phyloP scores from a whole-genome alignment of 2,113 vertebrate species.

The Oophaga pumilio region DNA sequence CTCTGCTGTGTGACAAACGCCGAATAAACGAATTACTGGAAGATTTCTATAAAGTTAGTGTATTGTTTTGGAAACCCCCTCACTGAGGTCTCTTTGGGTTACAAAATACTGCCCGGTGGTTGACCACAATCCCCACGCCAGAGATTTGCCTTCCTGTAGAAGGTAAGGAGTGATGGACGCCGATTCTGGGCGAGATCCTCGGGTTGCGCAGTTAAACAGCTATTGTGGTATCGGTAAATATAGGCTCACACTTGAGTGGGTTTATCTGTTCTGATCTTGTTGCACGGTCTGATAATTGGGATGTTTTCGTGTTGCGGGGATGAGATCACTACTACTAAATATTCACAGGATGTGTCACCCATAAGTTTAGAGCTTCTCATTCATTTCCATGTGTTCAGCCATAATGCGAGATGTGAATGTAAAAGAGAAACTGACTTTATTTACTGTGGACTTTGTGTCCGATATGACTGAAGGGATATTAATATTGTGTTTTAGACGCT shows the following conservation, averaged over 20 bases:
- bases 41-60: background rate
- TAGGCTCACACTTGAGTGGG: constrained; percentile 23
- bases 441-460: background rate
- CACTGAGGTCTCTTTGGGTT: background rate
- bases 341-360: constrained; percentile 52
- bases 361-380: constrained; percentile 52
- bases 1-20: background rate
- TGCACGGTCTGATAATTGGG: constrained; percentile 34
- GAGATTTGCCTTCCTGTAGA: background rate
- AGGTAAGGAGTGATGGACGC: background rate
- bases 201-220: background rate
- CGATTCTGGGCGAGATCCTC: background rate
- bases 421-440: background rate
- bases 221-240: constrained; percentile 6
- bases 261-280: constrained; percentile 26
- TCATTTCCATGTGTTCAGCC: constrained; percentile 35
- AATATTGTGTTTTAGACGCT: background rate
- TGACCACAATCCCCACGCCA: background rate
- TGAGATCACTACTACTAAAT: constrained; percentile 57
- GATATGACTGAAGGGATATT: background rate
- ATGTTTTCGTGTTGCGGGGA: constrained; percentile 42
- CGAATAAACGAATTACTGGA: background rate
- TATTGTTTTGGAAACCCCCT: background rate
- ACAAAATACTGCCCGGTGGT: background rate
- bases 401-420: constrained; percentile 31